Evolutionary conservation across 2,797 vertebrate genomes (phyloP).

Genomic region (Falco novaeseelandiae): DNA sequence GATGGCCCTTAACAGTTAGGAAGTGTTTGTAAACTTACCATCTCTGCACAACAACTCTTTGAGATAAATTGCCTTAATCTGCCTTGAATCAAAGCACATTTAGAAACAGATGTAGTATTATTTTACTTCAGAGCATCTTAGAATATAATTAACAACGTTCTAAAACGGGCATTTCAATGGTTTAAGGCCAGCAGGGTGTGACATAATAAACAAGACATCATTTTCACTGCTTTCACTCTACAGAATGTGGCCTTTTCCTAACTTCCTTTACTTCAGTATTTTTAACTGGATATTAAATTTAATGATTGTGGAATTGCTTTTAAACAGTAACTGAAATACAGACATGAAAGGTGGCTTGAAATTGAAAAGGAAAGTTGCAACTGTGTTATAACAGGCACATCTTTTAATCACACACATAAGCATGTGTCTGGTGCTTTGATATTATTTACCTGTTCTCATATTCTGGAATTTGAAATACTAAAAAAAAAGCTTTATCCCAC

Average conservation of each 20-base stretch:
- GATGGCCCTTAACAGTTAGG: not conserved
- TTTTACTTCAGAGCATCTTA: conserved; percentile 15
- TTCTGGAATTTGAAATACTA: not conserved
- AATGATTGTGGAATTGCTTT: not conserved
- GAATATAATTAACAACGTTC: conserved; percentile 1
- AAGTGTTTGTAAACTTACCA: not conserved
- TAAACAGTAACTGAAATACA: not conserved
- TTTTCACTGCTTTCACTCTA: not conserved
- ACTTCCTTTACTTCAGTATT: not conserved
- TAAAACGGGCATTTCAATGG: not conserved
- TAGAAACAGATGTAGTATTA: not conserved
- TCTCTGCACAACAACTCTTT: not conserved
- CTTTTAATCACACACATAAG: not conserved
- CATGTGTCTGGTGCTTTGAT: not conserved
- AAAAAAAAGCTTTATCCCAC: not conserved
- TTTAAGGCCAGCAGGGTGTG: not conserved
- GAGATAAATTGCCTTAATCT: conserved; percentile 25
- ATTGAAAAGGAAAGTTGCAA: not conserved
- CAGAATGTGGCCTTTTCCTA: not conserved
- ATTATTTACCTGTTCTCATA: not conserved
- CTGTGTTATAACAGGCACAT: not conserved
- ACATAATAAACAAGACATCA: not conserved
- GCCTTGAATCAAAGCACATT: not conserved
- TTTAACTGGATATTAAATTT: not conserved
- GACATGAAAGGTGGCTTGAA: not conserved